A percentile compares a stretch with the other conserved stretches of the same genome.
Conservation (phyloP, 2,888 invertebrate species). For the Drosophila subquinaria region DNA sequence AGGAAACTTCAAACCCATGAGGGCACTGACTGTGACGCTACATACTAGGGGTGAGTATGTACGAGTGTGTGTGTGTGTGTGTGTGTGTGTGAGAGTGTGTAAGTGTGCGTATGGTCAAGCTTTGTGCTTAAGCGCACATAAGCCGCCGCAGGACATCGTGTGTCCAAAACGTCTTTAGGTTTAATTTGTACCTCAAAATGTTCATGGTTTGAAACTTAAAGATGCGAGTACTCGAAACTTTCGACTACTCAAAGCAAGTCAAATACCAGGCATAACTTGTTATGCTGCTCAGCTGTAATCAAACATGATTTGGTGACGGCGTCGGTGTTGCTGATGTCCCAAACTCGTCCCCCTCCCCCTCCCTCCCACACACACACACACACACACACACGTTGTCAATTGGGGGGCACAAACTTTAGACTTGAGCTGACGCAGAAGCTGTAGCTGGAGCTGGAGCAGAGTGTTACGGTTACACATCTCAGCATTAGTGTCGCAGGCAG, state of each 20-base stretch:
- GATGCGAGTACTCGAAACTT: constrained; percentile 42
- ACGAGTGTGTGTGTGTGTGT: constrained; percentile 14
- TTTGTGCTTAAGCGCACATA: constrained; percentile 79
- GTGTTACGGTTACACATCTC: constrained; percentile 70
- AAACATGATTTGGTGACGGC: constrained; percentile 71
- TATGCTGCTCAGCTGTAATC: constrained; percentile 77
- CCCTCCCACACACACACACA: no score
- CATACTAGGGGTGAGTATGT: constrained; percentile 13
- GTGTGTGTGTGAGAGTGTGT: constrained; percentile 27
- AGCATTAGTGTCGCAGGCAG: constrained; percentile 77
- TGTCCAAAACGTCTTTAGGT: constrained; percentile 61
- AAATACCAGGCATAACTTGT: constrained; percentile 61
- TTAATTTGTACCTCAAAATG: constrained; percentile 67
- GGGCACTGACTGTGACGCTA: constrained; percentile 19
- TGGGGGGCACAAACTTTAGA: constrained; percentile 34
- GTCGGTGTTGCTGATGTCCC: constrained; percentile 7
- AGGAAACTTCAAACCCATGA: constrained; percentile 51
- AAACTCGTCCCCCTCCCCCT: not conserved
- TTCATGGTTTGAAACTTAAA: constrained; percentile 54
- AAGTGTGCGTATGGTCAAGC: constrained; percentile 67
- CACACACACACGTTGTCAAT: constrained; percentile 32
- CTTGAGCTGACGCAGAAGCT: constrained; percentile 24
- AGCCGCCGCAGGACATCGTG: constrained; percentile 75
- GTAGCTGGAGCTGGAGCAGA: constrained; percentile 3
- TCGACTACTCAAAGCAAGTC: constrained; percentile 11